A percentile compares a stretch with the other conserved stretches of the same genome.
phyloP scores from a whole-genome alignment of 2,797 vertebrate species.

The Cyclopterus lumpus region DNA sequence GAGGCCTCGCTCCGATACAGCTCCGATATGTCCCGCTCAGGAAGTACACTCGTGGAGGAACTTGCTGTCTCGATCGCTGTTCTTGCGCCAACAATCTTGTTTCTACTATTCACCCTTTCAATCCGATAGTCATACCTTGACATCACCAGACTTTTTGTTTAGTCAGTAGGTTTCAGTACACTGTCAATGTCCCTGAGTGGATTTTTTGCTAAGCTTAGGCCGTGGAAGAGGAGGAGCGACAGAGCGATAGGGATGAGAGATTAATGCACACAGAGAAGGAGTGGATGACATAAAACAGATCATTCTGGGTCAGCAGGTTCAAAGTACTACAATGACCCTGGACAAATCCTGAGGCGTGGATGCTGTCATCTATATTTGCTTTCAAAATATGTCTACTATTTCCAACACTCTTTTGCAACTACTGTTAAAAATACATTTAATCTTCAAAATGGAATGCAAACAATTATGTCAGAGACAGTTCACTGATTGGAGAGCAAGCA shows the following conservation, averaged over 20 bases:
- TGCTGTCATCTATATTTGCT: conserved; percentile 4
- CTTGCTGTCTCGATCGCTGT: conserved; percentile 40
- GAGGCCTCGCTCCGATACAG: conserved; percentile 44
- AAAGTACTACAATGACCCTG: background rate
- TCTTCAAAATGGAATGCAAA: background rate
- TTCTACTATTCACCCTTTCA: conserved; percentile 31
- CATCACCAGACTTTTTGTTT: conserved; percentile 16
- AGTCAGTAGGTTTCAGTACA: background rate
- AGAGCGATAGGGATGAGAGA: background rate
- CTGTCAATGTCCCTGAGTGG: conserved; percentile 30
- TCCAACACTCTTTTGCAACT: background rate
- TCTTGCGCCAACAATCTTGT: conserved; percentile 25
- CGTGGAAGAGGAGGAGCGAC: background rate
- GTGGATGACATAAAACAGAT: conserved; percentile 16
- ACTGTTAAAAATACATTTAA: background rate
- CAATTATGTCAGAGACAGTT: background rate
- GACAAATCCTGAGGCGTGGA: background rate
- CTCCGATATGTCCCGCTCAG: conserved; percentile 30
- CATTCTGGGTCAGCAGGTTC: conserved; percentile 15
- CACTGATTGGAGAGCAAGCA: background rate
- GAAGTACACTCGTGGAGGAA: conserved; percentile 36
- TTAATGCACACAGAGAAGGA: background rate
- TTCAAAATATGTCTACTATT: background rate
- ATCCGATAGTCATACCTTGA: conserved; percentile 52
- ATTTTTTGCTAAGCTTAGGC: conserved; percentile 45